phyloP scores from a whole-genome alignment of 1,140 invertebrate genomes.

The Gryon sp. region DNA sequence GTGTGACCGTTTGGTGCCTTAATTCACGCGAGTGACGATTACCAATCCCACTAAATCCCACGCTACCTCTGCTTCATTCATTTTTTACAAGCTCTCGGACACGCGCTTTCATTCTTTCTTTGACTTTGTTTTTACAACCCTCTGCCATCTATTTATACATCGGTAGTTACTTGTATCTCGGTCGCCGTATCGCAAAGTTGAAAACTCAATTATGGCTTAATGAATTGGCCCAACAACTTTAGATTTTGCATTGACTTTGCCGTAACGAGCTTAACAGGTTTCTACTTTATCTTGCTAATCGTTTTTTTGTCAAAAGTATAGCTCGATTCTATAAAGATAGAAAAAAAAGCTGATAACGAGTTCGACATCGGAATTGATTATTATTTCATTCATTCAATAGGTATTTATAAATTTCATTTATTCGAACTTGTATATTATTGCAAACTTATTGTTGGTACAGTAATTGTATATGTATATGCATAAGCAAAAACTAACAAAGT shows the following conservation, averaged over 20 bases:
- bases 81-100: slow-evolving; percentile 49
- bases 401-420: slow-evolving; percentile 37
- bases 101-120: slow-evolving; percentile 56
- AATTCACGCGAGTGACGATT: slow-evolving; percentile 70
- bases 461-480: too few species aligned
- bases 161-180: slow-evolving; percentile 72
- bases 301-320: slow-evolving; percentile 43
- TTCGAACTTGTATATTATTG: background rate
- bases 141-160: slow-evolving; percentile 60
- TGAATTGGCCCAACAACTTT: slow-evolving; percentile 70
- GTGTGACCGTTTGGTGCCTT: too few species aligned
- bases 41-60: slow-evolving; percentile 62
- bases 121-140: slow-evolving; percentile 39
- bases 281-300: slow-evolving; percentile 48
- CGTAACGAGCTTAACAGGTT: slow-evolving; percentile 71
- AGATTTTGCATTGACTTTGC: slow-evolving; percentile 49
- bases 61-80: slow-evolving; percentile 42
- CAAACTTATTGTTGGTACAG: background rate
- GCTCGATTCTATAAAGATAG: slow-evolving; percentile 47
- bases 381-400: slow-evolving; percentile 28
- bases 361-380: slow-evolving; percentile 31
- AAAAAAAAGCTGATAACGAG: slow-evolving; percentile 39
- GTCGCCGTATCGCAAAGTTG: slow-evolving; percentile 72
- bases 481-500: too few species aligned
- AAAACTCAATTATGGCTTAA: slow-evolving; percentile 78